Evolutionary conservation across 2,797 vertebrate species (phyloP).

Genomic region (Varecia variegata): DNA sequence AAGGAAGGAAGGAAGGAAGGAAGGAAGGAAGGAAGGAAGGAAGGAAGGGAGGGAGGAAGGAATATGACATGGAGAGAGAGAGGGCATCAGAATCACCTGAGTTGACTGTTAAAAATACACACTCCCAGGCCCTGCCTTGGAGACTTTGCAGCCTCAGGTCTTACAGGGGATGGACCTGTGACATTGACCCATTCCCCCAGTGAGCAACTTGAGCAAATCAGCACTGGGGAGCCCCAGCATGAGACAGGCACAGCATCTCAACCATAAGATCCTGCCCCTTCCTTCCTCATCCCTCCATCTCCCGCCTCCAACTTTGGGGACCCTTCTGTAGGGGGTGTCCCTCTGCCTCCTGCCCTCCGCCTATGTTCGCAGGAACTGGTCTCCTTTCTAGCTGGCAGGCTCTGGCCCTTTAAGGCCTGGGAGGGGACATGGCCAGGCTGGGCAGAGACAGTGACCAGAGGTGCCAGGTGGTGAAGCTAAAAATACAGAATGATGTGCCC

Average conservation of each 20-base stretch:
- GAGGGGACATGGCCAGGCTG: constrained; percentile 45
- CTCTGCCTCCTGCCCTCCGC: neutral
- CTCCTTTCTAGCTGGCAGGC: neutral
- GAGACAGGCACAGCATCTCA: neutral
- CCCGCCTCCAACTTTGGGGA: neutral
- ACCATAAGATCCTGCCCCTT: neutral
- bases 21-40: too few species aligned
- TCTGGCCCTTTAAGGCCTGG: constrained; percentile 69
- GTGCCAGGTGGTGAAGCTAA: constrained; percentile 78
- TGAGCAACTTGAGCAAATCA: neutral
- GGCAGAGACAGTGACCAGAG: constrained; percentile 76
- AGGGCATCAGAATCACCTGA: neutral
- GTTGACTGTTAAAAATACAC: neutral
- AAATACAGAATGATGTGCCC: constrained; percentile 74
- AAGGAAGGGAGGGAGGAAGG: neutral
- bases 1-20: neutral
- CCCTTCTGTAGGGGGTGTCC: fast-evolving
- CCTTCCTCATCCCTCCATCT: neutral
- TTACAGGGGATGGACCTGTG: neutral
- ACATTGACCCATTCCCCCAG: neutral
- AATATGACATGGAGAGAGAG: neutral
- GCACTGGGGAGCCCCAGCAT: neutral
- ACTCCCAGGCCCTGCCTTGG: neutral
- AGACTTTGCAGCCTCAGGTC: neutral
- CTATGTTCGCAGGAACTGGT: neutral